Conservation (phyloP, 2,797 vertebrate species). For the Mionectes olivaceus region DNA sequence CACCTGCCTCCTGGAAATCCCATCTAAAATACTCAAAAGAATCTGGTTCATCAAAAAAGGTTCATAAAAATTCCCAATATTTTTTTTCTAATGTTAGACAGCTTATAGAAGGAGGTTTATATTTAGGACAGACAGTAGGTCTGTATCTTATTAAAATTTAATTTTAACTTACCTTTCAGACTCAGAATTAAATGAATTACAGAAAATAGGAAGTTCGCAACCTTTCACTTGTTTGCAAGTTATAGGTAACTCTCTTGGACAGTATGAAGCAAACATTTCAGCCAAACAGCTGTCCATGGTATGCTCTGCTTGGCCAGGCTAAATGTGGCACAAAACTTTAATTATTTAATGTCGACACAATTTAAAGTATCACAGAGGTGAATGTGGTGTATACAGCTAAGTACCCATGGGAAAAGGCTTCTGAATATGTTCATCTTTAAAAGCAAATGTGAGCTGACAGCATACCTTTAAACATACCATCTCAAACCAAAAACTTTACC, state of each 20-base stretch:
- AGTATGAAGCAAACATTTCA: neutral
- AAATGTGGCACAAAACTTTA: constrained; percentile 23
- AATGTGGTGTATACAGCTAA: neutral
- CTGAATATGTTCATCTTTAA: neutral
- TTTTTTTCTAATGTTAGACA: neutral
- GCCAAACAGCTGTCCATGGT: neutral
- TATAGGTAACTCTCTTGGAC: neutral
- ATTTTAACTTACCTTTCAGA: neutral
- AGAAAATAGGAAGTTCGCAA: neutral
- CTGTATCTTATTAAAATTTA: neutral
- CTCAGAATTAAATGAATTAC: neutral
- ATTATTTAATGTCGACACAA: constrained; percentile 45
- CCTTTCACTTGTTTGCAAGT: neutral
- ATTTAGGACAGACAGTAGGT: neutral
- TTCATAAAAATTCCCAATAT: neutral
- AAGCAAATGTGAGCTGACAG: constrained; percentile 10
- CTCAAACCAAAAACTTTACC: neutral
- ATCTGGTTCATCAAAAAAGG: neutral
- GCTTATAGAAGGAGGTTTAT: neutral
- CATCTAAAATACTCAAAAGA: neutral
- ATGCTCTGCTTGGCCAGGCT: neutral
- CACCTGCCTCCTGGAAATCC: neutral
- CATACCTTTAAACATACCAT: neutral
- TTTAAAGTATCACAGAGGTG: neutral
- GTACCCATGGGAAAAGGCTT: neutral